phyloP scores from a whole-genome alignment of 2,113 vertebrate genomes.

The Propithecus coquereli region DNA sequence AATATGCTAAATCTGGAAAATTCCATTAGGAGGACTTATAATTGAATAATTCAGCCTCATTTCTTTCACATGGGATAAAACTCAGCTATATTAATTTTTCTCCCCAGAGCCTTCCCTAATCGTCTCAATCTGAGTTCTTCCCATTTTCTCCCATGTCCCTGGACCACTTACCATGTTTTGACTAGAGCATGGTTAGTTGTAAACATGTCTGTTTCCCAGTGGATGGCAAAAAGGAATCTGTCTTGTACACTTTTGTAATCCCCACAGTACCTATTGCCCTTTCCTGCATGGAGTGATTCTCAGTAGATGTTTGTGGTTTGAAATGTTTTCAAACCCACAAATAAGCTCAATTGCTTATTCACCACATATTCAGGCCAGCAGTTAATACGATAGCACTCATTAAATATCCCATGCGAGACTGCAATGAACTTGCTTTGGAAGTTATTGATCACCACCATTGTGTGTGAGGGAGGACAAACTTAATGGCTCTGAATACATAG shows the following conservation, averaged over 20 bases:
- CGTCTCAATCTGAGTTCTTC: neutral
- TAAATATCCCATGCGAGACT: neutral
- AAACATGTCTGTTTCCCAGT: neutral
- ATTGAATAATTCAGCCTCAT: neutral
- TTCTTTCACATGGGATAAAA: conserved; percentile 26
- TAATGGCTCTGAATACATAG: neutral
- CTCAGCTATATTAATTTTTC: conserved; percentile 15
- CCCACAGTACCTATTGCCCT: neutral
- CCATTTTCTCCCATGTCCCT: neutral
- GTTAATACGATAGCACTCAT: neutral
- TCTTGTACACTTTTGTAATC: neutral
- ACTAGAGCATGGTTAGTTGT: neutral
- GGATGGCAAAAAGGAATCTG: neutral
- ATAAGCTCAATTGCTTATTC: neutral
- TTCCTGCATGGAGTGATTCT: neutral
- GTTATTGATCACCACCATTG: neutral
- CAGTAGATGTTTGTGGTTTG: neutral
- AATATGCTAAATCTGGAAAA: conserved; percentile 45
- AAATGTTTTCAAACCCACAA: neutral
- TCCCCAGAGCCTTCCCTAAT: neutral
- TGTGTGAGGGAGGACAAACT: neutral
- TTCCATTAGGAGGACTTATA: neutral
- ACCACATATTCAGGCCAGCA: neutral
- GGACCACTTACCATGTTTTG: conserved; percentile 23
- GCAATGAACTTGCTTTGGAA: neutral